Conservation (phyloP, 2,113 vertebrate species). For the Syngnathus floridae region DNA sequence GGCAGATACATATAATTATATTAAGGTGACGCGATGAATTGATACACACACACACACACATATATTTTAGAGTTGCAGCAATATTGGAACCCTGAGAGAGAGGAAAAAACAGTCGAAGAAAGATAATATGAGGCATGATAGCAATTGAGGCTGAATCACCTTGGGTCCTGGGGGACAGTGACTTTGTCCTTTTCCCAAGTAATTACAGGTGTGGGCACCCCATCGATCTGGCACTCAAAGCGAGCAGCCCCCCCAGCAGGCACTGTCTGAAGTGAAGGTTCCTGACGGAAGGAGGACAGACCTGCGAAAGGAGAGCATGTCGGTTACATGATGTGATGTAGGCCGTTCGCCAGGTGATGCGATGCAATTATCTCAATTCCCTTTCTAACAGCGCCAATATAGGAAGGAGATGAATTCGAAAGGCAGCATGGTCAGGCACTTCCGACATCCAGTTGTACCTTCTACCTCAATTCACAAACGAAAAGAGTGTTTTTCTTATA, state of each 20-base stretch:
- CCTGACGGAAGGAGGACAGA: constrained; percentile 77
- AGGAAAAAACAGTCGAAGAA: background rate
- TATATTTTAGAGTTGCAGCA: background rate
- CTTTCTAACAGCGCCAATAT: background rate
- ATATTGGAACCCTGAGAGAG: background rate
- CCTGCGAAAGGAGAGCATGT: constrained; percentile 58
- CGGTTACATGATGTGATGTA: constrained; percentile 1
- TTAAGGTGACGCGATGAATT: too few species aligned
- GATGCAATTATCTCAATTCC: constrained; percentile 3
- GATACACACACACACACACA: too few species aligned
- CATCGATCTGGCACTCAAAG: constrained; percentile 84
- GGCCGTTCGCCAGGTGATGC: constrained; percentile 3
- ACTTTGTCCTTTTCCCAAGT: constrained; percentile 86
- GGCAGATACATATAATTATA: too few species aligned
- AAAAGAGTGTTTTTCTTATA: too few species aligned
- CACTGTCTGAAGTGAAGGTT: constrained; percentile 80
- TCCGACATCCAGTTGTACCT: background rate
- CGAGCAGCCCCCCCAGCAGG: constrained; percentile 77
- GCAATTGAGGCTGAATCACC: constrained; percentile 64
- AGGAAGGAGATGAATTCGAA: background rate
- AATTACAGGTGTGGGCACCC: constrained; percentile 81
- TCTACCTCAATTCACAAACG: too few species aligned
- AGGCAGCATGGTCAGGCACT: background rate
- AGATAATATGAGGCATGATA: background rate
- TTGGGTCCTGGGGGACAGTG: constrained; percentile 70